Evolutionary conservation across 2,888 invertebrate genomes (phyloP).

Genomic region (Clostera curtula): DNA sequence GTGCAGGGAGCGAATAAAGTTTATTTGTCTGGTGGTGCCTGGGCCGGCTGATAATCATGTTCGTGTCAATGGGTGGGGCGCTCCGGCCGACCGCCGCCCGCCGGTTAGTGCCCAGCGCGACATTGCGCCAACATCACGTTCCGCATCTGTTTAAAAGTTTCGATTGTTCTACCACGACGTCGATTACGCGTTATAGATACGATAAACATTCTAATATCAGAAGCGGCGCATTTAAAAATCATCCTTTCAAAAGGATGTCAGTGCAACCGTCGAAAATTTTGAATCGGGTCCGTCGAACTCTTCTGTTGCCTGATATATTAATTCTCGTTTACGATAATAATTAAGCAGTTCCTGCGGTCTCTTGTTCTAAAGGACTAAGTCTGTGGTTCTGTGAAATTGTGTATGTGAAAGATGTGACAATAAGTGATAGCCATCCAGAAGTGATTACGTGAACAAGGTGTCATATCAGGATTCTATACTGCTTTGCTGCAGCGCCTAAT

Average conservation of each 20-base stretch:
- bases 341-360: constrained; percentile 31
- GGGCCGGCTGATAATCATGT: constrained; percentile 61
- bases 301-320: constrained; percentile 56
- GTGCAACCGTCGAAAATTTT: constrained; percentile 60
- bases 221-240: constrained; percentile 9
- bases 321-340: constrained; percentile 68
- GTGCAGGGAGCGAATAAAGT: constrained; percentile 69
- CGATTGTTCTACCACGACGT: constrained; percentile 22
- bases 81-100: constrained; percentile 33
- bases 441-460: constrained; percentile 28
- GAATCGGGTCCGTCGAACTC: constrained; percentile 54
- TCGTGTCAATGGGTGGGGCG: constrained; percentile 64
- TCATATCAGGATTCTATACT: constrained; percentile 31
- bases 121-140: constrained; percentile 40
- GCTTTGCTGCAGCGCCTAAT: constrained; percentile 9
- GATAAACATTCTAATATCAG: constrained; percentile 2
- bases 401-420: constrained; percentile 47
- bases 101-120: constrained; percentile 51
- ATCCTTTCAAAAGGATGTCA: constrained; percentile 51
- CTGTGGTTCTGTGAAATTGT: constrained; percentile 21
- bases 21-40: constrained; percentile 62
- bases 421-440: constrained; percentile 26
- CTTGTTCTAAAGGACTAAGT: constrained; percentile 11
- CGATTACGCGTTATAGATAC: constrained; percentile 13
- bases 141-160: constrained; percentile 23